A percentile compares a stretch with the other conserved stretches of the same genome.
Evolutionary conservation across 2,797 vertebrate genomes (phyloP).

Genomic region (Naso thynnoides): DNA sequence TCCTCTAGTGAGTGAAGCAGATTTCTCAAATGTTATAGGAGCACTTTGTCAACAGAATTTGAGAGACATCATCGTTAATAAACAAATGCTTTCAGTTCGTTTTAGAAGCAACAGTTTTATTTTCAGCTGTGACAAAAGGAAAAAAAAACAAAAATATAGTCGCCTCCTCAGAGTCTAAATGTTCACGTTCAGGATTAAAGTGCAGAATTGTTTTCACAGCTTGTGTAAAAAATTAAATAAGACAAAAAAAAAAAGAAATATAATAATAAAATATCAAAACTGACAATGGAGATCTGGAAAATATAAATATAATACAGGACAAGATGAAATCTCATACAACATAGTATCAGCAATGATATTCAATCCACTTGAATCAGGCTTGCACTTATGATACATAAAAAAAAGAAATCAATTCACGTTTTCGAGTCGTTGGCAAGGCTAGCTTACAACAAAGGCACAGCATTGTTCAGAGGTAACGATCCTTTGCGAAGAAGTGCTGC

Average conservation of each 20-base stretch:
- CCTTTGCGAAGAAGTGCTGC: slow-evolving; percentile 86
- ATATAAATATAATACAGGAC: slow-evolving; percentile 82
- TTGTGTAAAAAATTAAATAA: slow-evolving; percentile 84
- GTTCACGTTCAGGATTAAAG: slow-evolving; percentile 86
- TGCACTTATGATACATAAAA: slow-evolving; percentile 76
- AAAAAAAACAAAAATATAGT: slow-evolving; percentile 75
- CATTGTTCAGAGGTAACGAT: slow-evolving; percentile 88
- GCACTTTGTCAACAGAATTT: neutral
- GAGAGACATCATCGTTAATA: slow-evolving; percentile 12
- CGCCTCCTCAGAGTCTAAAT: slow-evolving; percentile 78
- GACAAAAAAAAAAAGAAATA: slow-evolving; percentile 61
- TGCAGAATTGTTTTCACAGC: slow-evolving; percentile 90
- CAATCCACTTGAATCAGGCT: slow-evolving; percentile 79
- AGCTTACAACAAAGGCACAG: slow-evolving; percentile 91
- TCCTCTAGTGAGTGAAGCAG: neutral
- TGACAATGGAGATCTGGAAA: slow-evolving; percentile 77
- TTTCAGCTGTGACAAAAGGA: slow-evolving; percentile 82
- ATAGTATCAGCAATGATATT: slow-evolving; percentile 76
- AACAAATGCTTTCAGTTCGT: slow-evolving; percentile 49
- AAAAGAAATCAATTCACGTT: slow-evolving; percentile 76
- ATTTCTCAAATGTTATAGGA: neutral
- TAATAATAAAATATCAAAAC: slow-evolving; percentile 80
- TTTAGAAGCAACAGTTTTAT: slow-evolving; percentile 86
- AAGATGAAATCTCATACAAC: slow-evolving; percentile 77
- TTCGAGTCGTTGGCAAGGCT: slow-evolving; percentile 88